These are phyloP conservation scores for Tetragonula clypearis DNA, from an alignment of 1,140 invertebrate species.

Conservation along the genomic window DNA sequence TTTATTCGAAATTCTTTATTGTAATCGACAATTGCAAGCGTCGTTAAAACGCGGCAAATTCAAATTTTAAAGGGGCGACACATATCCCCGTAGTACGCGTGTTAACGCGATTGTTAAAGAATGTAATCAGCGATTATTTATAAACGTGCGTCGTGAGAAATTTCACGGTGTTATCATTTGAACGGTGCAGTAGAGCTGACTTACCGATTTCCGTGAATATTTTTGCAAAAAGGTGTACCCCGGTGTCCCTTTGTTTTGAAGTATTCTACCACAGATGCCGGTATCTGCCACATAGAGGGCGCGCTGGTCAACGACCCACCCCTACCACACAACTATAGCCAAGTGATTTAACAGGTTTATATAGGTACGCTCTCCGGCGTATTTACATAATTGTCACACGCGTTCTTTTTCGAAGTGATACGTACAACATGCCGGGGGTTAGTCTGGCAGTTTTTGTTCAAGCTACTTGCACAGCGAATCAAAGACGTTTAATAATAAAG, in stretches of 20 bases:
- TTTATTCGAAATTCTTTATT: not conserved
- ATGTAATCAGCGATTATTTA: not conserved
- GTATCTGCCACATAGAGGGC: slow-evolving; percentile 45
- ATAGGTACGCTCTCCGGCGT: slow-evolving; percentile 22
- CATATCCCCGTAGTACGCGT: not conserved
- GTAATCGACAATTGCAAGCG: not conserved
- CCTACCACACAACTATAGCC: slow-evolving; percentile 53
- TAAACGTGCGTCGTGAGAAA: not conserved
- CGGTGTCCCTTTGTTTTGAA: slow-evolving; percentile 44
- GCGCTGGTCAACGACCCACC: slow-evolving; percentile 61
- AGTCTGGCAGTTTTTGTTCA: slow-evolving; percentile 63
- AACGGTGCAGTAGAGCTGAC: too few species aligned
- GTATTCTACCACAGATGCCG: slow-evolving; percentile 32
- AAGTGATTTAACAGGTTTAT: slow-evolving; percentile 45
- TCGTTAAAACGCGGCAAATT: not conserved
- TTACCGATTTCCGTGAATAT: not conserved
- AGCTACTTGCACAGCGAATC: slow-evolving; percentile 57
- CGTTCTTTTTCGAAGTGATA: slow-evolving; percentile 13
- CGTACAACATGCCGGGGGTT: not conserved
- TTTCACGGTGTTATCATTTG: not conserved
- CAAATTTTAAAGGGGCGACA: not conserved
- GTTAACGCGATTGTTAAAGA: not conserved
- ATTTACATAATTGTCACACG: slow-evolving; percentile 21
- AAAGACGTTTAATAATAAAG: slow-evolving; percentile 53
- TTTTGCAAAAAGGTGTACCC: not conserved